Conservation (phyloP, 1,140 invertebrate species). For the Panagrolaimus sp. region DNA sequence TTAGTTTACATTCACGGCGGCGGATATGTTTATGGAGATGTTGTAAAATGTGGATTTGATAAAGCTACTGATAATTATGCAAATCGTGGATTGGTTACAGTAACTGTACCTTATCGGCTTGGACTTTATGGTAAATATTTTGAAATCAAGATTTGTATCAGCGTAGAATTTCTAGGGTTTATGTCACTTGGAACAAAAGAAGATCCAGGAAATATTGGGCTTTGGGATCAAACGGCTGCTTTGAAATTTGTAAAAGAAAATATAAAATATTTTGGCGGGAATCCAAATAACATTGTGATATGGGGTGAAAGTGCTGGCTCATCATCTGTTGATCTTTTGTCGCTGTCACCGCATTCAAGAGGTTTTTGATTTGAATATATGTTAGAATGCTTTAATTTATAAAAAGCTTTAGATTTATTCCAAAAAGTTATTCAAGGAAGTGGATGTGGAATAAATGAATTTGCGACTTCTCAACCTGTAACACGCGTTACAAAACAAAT, state of each 20-base stretch:
- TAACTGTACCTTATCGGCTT: constrained; percentile 43
- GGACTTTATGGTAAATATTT: constrained; percentile 27
- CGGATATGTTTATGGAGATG: constrained; percentile 7
- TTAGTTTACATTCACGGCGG: constrained; percentile 48
- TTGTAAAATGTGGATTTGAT: constrained; percentile 15
- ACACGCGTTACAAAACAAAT: constrained; percentile 28
- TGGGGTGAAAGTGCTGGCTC: constrained; percentile 70
- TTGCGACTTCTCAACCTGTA: background rate
- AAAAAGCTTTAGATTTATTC: constrained; percentile 25
- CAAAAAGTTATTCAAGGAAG: constrained; percentile 39
- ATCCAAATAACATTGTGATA: constrained; percentile 65
- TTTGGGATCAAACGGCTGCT: constrained; percentile 58
- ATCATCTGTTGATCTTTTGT: constrained; percentile 48
- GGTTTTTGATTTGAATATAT: background rate
- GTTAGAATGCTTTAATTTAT: too few species aligned
- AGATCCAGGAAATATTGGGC: constrained; percentile 58
- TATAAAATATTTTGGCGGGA: constrained; percentile 64
- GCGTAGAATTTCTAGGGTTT: constrained; percentile 37
- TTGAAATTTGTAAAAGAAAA: constrained; percentile 58
- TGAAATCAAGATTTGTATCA: background rate
- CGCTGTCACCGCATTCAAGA: background rate
- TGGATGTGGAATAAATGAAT: constrained; percentile 32
- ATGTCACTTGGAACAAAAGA: constrained; percentile 49
- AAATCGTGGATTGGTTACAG: constrained; percentile 34
- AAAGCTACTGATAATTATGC: constrained; percentile 37